Evolutionary conservation across 2,888 invertebrate species (phyloP).

Genomic region (Polydrusus pterygomalis): DNA sequence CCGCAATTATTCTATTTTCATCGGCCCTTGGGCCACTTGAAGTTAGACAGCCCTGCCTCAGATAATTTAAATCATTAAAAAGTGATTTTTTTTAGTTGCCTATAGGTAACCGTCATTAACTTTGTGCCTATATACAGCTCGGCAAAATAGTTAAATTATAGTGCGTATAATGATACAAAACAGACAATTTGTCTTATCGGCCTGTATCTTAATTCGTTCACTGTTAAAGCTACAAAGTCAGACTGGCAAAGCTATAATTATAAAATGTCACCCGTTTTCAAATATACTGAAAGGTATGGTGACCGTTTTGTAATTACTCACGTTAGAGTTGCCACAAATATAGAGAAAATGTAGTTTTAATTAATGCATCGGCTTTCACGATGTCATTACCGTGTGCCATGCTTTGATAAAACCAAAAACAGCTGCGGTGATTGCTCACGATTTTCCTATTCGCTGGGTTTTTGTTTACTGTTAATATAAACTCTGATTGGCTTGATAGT

Average conservation of each 20-base stretch:
- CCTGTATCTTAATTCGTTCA: slow-evolving; percentile 64
- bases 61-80: slow-evolving; percentile 33
- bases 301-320: slow-evolving; percentile 54
- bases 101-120: slow-evolving; percentile 30
- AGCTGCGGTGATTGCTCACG: slow-evolving; percentile 51
- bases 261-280: slow-evolving; percentile 61
- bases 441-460: slow-evolving; percentile 28
- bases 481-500: slow-evolving; percentile 19
- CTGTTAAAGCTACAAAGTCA: slow-evolving; percentile 60
- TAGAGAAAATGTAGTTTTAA: slow-evolving; percentile 62
- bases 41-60: no score
- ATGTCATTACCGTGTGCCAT: slow-evolving; percentile 50
- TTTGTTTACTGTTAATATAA: slow-evolving; percentile 18
- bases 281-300: slow-evolving; percentile 56
- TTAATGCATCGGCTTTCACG: slow-evolving; percentile 59
- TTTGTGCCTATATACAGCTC: slow-evolving; percentile 31
- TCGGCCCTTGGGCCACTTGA: no score
- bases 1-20: no score
- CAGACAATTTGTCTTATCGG: slow-evolving; percentile 65
- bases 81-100: slow-evolving; percentile 45
- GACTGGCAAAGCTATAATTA: slow-evolving; percentile 60
- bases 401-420: slow-evolving; percentile 56
- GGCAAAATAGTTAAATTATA: slow-evolving; percentile 46
- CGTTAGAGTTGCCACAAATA: slow-evolving; percentile 20
- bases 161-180: slow-evolving; percentile 46